These are phyloP conservation scores for Drosophila melanogaster DNA, from an alignment of 1,140 invertebrate species.

Conservation along the genomic window Release_6_plus_ISO1_MT NT_033777.3:10282001-10282500, in stretches of 20 bases:
- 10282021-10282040: not conserved
- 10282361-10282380: constrained; percentile 48
- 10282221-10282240: constrained; percentile 13
- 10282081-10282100: constrained; percentile 64
- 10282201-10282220: constrained; percentile 23
- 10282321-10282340: constrained; percentile 49
- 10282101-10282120: constrained; percentile 64
- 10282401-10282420: constrained; percentile 22
- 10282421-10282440: constrained; percentile 6
- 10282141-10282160: constrained; percentile 32
- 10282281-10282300: constrained; percentile 7
- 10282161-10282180: constrained; percentile 11
- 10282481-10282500: no score
- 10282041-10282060: constrained; percentile 63
- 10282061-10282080: constrained; percentile 60
- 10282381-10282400: constrained; percentile 67
- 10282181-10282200: constrained; percentile 4
- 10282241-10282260: constrained; percentile 60
- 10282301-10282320: constrained; percentile 42
- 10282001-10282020: not conserved
- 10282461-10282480: not conserved
- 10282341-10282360: constrained; percentile 41
- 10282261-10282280: constrained; percentile 52
- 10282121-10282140: constrained; percentile 66
- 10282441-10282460: constrained; percentile 19